phyloP scores from a whole-genome alignment of 2,113 vertebrate genomes.

The Abramis brama region DNA sequence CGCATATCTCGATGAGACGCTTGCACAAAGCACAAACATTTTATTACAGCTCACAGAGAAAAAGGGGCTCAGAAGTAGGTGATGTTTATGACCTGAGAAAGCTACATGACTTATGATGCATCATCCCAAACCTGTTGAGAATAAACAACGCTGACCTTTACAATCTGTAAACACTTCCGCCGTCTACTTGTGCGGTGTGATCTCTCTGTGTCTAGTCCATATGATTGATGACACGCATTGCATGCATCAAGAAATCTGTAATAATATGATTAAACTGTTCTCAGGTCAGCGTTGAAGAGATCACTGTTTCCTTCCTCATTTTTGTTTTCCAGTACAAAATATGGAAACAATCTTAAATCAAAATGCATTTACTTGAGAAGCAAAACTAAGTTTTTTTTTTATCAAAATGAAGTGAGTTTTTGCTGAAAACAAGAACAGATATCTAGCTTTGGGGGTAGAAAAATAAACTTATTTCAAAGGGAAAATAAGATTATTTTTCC shows the following conservation, averaged over 20 bases:
- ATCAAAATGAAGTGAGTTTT: no score
- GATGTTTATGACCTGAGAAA: background rate
- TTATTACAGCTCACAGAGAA: slow-evolving; percentile 10
- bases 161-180: background rate
- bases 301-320: no score
- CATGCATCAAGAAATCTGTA: background rate
- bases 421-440: no score
- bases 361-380: no score
- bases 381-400: no score
- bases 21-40: background rate
- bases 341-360: no score
- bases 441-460: no score
- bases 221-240: background rate
- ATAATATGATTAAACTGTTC: background rate
- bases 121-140: background rate
- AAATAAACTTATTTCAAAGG: no score
- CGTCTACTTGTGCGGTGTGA: background rate
- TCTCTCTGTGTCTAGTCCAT: background rate
- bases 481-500: no score
- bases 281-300: background rate
- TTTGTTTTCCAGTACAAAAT: no score
- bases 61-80: background rate
- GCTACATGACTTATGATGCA: background rate
- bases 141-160: background rate
- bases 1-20: background rate